Evolutionary conservation across 2,888 invertebrate species (phyloP).

Genomic region (Norana najaformis): DNA sequence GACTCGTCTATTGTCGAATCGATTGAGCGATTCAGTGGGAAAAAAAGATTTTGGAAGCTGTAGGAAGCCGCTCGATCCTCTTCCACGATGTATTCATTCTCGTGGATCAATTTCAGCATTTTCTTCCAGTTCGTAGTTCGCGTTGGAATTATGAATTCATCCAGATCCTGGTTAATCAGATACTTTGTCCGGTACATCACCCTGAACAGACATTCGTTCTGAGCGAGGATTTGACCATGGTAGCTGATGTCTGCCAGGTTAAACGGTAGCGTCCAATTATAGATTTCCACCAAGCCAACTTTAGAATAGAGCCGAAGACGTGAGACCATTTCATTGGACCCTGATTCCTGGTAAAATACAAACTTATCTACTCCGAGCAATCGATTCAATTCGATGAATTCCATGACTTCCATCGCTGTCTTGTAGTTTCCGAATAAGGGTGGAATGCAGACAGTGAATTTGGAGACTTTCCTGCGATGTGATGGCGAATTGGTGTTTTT

Average conservation of each 20-base stretch:
- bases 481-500: not conserved
- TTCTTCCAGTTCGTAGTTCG: not conserved
- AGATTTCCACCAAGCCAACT: not conserved
- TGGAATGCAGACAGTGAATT: slow-evolving; percentile 56
- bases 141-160: slow-evolving; percentile 15
- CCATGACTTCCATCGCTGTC: slow-evolving; percentile 50
- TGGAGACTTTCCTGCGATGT: not conserved
- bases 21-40: not conserved
- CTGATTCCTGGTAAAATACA: slow-evolving; percentile 51
- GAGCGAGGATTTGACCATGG: not conserved
- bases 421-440: slow-evolving; percentile 55
- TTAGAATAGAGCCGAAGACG: not conserved
- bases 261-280: not conserved
- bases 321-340: slow-evolving; percentile 41
- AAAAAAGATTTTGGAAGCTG: not conserved
- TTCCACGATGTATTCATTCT: not conserved
- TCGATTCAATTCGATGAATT: slow-evolving; percentile 56
- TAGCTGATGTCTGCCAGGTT: not conserved
- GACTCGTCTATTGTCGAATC: too few relatives aligned
- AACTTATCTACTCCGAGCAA: slow-evolving; percentile 53
- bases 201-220: not conserved
- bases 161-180: not conserved
- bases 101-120: not conserved
- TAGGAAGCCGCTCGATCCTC: not conserved
- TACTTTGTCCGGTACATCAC: not conserved